These are phyloP conservation scores for Tenthredo mesomela DNA, from an alignment of 2,888 invertebrate genomes.

Conservation along the genomic window DNA sequence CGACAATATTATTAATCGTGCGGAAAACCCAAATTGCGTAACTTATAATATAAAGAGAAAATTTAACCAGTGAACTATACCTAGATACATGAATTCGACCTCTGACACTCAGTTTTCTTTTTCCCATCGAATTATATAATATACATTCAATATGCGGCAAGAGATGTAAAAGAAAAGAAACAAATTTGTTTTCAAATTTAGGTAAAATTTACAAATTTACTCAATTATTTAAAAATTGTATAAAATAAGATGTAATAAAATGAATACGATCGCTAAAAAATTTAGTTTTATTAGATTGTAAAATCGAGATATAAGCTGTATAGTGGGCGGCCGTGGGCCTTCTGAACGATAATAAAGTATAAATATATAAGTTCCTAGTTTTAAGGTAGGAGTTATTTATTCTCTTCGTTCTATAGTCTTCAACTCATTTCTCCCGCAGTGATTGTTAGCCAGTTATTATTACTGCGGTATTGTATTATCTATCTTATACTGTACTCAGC, in stretches of 20 bases:
- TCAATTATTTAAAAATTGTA: background rate
- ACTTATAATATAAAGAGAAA: conserved; percentile 13
- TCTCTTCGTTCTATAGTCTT: background rate
- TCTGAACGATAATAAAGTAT: background rate
- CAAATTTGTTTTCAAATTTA: background rate
- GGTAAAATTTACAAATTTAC: too few relatives aligned
- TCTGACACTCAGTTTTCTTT: background rate
- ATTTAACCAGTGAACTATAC: background rate
- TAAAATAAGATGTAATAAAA: background rate
- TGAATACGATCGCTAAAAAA: background rate
- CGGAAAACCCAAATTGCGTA: background rate
- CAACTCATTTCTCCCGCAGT: conserved; percentile 8
- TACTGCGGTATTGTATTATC: background rate
- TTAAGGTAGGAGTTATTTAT: background rate
- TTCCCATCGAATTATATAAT: background rate
- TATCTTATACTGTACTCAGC: background rate
- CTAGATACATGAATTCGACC: background rate
- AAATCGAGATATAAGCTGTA: background rate
- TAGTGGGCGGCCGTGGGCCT: background rate
- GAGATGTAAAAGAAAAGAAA: background rate
- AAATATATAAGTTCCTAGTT: conserved; percentile 5
- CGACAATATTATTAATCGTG: conserved; percentile 31
- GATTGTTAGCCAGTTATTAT: conserved; percentile 23
- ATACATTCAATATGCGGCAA: background rate
- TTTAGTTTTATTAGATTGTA: background rate